phyloP scores from a whole-genome alignment of 2,888 invertebrate genomes.

The Philopedon plagiatum region DNA sequence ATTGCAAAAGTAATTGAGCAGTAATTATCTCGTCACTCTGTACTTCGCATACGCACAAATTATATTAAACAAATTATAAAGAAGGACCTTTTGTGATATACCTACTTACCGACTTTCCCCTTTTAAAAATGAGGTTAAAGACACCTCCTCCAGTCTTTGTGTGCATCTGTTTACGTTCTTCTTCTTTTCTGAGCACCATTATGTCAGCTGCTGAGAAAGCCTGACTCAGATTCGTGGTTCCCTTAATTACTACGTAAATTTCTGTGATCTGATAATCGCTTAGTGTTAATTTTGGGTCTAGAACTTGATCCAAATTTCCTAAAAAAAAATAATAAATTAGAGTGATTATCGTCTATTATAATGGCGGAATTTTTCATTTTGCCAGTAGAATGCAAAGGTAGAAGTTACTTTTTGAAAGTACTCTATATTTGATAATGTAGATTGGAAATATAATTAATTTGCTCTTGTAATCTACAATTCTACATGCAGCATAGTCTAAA shows the following conservation, averaged over 20 bases:
- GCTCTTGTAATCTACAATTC: no score
- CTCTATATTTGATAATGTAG: no score
- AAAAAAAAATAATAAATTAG: no score
- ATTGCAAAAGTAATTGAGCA: no score
- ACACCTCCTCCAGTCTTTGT: conserved; percentile 69
- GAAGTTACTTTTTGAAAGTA: no score
- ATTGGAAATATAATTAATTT: no score
- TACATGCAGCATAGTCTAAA: no score
- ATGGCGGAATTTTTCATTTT: not conserved
- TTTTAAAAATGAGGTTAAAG: conserved; percentile 72
- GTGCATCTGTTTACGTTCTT: conserved; percentile 72
- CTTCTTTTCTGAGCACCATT: conserved; percentile 73
- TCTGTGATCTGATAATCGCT: conserved; percentile 78
- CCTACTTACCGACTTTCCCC: conserved; percentile 67
- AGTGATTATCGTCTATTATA: no score
- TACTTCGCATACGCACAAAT: no score
- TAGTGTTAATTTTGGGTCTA: conserved; percentile 73
- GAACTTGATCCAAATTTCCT: conserved; percentile 74
- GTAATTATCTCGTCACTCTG: no score
- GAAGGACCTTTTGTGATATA: no score
- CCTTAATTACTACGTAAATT: conserved; percentile 74
- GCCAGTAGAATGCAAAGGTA: not conserved
- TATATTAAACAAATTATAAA: no score
- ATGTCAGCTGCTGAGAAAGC: conserved; percentile 69
- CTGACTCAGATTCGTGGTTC: conserved; percentile 70